Evolutionary conservation across 2,113 vertebrate species (phyloP).

Genomic region (Athene noctua): DNA sequence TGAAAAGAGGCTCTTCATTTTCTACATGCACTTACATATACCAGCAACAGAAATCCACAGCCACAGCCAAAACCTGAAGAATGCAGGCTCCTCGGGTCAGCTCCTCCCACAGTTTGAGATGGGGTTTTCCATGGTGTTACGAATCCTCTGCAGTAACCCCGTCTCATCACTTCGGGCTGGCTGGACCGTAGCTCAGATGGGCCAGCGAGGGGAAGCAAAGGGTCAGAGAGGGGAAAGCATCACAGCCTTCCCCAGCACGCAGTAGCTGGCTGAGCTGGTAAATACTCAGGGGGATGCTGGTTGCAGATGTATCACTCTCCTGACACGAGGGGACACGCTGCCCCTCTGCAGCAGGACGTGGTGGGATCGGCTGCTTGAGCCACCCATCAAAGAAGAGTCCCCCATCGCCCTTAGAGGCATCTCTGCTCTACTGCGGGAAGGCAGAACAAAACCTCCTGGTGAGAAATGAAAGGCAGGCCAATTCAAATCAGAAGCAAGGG

Average conservation of each 20-base stretch:
- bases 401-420: background rate
- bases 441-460: background rate
- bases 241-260: background rate
- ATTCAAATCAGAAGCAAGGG: background rate
- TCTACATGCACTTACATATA: background rate
- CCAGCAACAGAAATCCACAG: background rate
- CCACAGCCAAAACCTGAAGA: background rate
- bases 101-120: background rate
- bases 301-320: background rate
- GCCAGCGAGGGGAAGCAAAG: background rate
- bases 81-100: accelerated
- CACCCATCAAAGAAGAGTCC: background rate
- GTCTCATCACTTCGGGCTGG: background rate
- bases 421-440: background rate
- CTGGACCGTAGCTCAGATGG: background rate
- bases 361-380: background rate
- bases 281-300: accelerated
- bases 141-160: background rate
- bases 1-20: background rate
- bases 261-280: accelerated
- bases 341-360: background rate
- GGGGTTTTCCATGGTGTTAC: background rate
- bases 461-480: background rate
- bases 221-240: background rate
- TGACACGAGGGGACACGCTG: background rate